Evolutionary conservation across 2,888 invertebrate genomes (phyloP), one percentile per base, ranked within the genome.

Genomic region (Eumerus sabulonum): DNA sequence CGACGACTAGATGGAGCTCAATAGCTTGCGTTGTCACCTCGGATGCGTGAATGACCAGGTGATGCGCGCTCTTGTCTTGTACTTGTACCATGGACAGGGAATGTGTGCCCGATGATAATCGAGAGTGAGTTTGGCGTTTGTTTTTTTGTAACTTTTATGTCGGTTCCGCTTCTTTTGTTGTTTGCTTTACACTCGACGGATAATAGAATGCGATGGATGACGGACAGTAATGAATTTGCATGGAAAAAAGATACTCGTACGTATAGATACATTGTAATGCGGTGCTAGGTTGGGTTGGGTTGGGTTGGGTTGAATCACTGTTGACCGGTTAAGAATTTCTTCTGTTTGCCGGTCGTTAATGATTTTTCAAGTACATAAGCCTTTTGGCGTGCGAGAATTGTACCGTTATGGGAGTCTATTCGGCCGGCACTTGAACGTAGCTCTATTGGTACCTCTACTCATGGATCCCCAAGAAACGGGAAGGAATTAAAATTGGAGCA

Each of bases 321-420:
- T 51, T 67, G 67, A 67, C 67, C 67, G 67, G 67, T 67, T 59
- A 67, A 67, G 67, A 67, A 56, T 57, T 66, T 40, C 35, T 44
- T 35, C 5, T 9, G n/a, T 56, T 19, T 27, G 3, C 35, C 27
- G 27, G 3, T 1, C 27, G 16, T 11, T 9, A 2, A 19, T 12
- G 13, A 13, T 18, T 2, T 27, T 27, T 27, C 3, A 13, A 18
- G 9, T 57, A 38, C 36, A 9, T 35, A 14, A 36, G 38, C 17
- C 53, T 17, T 16, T 38, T 12, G 36, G 19, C 9, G 18, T 17
- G 42, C 42, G 14, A 13, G 42, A 44, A 38, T 14, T 12, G 11
- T n/a, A 27, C 27, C 27, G 27, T 27, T 27, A 27, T 27, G 27
- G 2, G 27, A 27, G 27, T n/a, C n/a, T n/a, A n/a, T n/a, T n/a